phyloP scores from a whole-genome alignment of 2,888 invertebrate genomes.

The Bruchidius siliquastri region DNA sequence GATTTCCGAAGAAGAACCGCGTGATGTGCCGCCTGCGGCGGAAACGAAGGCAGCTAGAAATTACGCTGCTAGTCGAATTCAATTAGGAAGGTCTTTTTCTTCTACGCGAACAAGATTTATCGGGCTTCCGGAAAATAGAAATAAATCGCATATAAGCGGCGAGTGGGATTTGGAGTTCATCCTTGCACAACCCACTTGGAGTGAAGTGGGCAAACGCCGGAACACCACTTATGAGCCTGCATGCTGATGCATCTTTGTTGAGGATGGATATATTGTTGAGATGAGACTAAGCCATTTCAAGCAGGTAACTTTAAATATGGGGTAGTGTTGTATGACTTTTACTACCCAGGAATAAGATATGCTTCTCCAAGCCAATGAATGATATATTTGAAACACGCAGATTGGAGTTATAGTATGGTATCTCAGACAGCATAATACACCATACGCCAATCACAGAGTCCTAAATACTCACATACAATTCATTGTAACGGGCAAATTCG shows the following conservation, averaged over 20 bases:
- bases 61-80: slow-evolving; percentile 6
- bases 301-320: no score
- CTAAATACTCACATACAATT: background rate
- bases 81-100: slow-evolving; percentile 13
- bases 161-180: slow-evolving; percentile 3
- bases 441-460: background rate
- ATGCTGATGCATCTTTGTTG: background rate
- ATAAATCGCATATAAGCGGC: slow-evolving; percentile 16
- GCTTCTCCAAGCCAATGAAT: no score
- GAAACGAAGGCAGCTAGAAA: slow-evolving; percentile 2
- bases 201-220: background rate
- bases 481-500: background rate
- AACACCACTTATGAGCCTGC: background rate
- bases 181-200: background rate
- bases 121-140: slow-evolving; percentile 11
- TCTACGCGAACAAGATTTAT: slow-evolving; percentile 14
- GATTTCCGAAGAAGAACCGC: background rate
- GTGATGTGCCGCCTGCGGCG: no score
- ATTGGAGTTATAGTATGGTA: no score
- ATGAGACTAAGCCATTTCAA: no score
- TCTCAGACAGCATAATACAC: no score
- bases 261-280: background rate
- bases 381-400: no score
- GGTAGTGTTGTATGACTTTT: no score
- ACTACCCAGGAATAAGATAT: no score